Base-by-base conservation (phyloP, 2,113 vertebrate species). In the Amblyopsis rosae region DNA sequence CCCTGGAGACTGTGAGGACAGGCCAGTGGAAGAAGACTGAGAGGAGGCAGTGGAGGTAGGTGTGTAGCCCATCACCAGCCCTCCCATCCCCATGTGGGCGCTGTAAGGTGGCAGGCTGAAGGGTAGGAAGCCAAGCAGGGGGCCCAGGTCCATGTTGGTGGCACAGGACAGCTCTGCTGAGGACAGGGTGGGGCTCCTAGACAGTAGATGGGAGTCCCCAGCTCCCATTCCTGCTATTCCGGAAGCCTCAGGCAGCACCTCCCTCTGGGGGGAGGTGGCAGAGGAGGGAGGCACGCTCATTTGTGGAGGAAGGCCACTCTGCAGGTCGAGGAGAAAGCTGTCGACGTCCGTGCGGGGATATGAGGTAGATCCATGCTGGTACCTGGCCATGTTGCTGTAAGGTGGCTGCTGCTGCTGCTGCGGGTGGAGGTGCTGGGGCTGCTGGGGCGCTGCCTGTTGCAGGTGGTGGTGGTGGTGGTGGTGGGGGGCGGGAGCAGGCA, bases 341-440 rank as follows among this genome's bases (percentile, higher is more conserved):
- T 98, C 96, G 94, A 97, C 93, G 85, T 98, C 96, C 9, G 91
- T 84, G 86, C 96, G 97, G 83, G 96, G 84, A 88, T 96, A 98
- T 93, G 97, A 98, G 96, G 96, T 98, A 96, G 95, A 95, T 90
- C 94, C 94, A 59, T 96, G 94, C 90, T 95, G 96, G 91, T 96
- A 96, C 89, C 96, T 94, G 85, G 93, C 87, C 92, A 94, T 93
- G 87, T 91, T 83, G 82, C 73, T 49, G 64, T 89, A 87, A 13
- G 35, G 26, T 26, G 87, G 54, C 70, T 87, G 88, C 79, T 87
- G 90, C 70, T 85, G 69, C 48, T 48, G 69, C 32, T 46, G 67
- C 17, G 1, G 17, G 35, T 65, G 72, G 26, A 47, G 50, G 16
- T 55, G 59, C 41, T 65, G 94, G 11, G 9, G 56, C 81, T 93